A percentile compares a stretch with the other conserved stretches of the same genome.
phyloP scores from a whole-genome alignment of 2,113 vertebrate genomes.

The Corydoras maculifer region DNA sequence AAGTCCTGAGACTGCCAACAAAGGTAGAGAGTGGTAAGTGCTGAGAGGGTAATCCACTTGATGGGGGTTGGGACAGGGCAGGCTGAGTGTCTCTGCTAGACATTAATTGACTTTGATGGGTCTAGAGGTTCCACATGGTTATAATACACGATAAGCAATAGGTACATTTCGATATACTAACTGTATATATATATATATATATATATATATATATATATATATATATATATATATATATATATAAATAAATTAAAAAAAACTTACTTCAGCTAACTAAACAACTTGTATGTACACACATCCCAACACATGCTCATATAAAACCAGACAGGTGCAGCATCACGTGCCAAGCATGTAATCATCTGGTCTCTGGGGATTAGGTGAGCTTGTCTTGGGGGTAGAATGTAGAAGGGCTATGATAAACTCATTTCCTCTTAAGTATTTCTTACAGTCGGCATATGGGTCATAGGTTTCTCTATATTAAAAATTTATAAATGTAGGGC shows the following conservation, averaged over 20 bases:
- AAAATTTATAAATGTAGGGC: background rate
- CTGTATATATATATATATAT: background rate
- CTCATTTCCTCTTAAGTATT: conserved; percentile 24
- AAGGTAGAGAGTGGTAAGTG: conserved; percentile 42
- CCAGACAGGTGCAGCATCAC: conserved; percentile 61
- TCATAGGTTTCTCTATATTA: background rate
- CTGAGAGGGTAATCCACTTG: conserved; percentile 52
- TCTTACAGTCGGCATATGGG: conserved; percentile 10
- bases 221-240: background rate
- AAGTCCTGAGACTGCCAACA: background rate
- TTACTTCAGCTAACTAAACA: conserved; percentile 9
- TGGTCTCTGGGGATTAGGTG: conserved; percentile 65
- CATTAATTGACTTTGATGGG: conserved; percentile 57
- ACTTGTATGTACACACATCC: conserved; percentile 26
- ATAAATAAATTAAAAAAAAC: conserved; percentile 1
- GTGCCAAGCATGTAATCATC: conserved; percentile 62
- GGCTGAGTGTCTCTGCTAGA: conserved; percentile 47
- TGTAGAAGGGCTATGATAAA: conserved; percentile 36
- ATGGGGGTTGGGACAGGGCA: conserved; percentile 23
- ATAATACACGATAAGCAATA: conserved; percentile 23
- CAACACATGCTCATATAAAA: conserved; percentile 30
- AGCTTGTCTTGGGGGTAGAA: conserved; percentile 63
- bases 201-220: background rate
- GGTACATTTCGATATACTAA: conserved; percentile 22
- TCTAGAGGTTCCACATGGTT: conserved; percentile 24